Conservation (phyloP, 1,140 invertebrate genomes). For the Scaptomyza montana region DNA sequence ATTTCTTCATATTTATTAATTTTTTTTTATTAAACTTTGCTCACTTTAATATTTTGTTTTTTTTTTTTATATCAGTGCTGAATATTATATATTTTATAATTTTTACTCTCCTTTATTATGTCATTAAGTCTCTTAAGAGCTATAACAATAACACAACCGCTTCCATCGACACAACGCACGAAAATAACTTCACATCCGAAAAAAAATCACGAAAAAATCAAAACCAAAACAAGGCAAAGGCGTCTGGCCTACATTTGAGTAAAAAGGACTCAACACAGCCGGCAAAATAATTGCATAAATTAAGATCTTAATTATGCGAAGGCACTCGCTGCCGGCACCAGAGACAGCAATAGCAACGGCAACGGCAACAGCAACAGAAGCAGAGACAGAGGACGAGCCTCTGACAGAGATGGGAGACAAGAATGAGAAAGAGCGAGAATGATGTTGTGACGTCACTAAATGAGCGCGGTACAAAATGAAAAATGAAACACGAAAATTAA, state of each 20-base stretch:
- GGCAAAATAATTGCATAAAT: conserved; percentile 83
- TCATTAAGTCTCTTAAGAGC: conserved; percentile 24
- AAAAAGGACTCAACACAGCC: conserved; percentile 65
- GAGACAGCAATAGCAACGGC: background rate
- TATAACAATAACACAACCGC: conserved; percentile 57
- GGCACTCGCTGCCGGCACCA: conserved; percentile 43
- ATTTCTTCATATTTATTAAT: too few relatives aligned
- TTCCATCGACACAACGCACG: conserved; percentile 51
- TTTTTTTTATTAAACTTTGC: background rate
- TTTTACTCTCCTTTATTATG: background rate
- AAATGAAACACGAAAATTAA: conserved; percentile 79
- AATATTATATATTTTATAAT: conserved; percentile 6
- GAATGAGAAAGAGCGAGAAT: background rate
- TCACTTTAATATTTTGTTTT: background rate
- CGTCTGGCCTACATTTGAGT: conserved; percentile 33
- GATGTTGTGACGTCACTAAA: conserved; percentile 72
- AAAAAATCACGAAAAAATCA: conserved; percentile 4
- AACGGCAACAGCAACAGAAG: background rate
- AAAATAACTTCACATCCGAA: conserved; percentile 69
- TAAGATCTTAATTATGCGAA: conserved; percentile 81
- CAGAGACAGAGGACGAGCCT: conserved; percentile 32
- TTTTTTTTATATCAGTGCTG: background rate
- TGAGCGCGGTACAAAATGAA: conserved; percentile 77
- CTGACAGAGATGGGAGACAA: conserved; percentile 21
- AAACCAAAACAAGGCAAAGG: conserved; percentile 44